Evolutionary conservation across 2,888 invertebrate species (phyloP), one percentile per base, ranked within the genome.

Genomic region (Pyrocoelia pectoralis): DNA sequence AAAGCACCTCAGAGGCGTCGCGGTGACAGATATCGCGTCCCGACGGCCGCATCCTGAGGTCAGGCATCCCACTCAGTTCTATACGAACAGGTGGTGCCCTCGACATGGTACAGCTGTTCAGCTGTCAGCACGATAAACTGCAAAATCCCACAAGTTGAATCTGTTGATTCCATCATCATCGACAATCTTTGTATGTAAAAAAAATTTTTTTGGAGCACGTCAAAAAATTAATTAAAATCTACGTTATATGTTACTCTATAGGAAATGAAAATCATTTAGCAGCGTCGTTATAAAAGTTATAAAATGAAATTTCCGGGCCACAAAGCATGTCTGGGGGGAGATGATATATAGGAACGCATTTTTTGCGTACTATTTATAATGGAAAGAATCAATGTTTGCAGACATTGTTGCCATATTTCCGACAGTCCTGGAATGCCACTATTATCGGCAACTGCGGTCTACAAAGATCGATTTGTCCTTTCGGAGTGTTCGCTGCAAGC

Each of bases 261-360:
- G 76, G 75, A 77, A 77, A 77, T 77, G 76, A 78, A 78, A 61
- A 78, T 76, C 76, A 76, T 78, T 77, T 79, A 77, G 77, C 76
- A 74, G 74, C 73, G 76, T 76, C 75, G 77, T 78, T 79, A 79
- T 79, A 79, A 79, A 80, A 81, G 80, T 81, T 80, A 79, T 80
- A 80, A 81, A 81, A 80, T 79, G 80, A 79, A 80, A 80, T 80
- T 80, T 80, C 80, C 80, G 80, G 78, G 77, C 79, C 79, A 80
- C 80, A 80, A 80, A 80, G 79, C 80, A 79, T 76, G 79, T 79
- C 78, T 78, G 74, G 72, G 73, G 24, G 76, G 76, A 76, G 78
- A 81, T 81, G 81, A 81, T 80, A 79, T 81, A 81, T 81, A 79
- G 80, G 79, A 80, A 80, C 80, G 80, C 80, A 80, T 81, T 81